Evolutionary conservation across 2,888 invertebrate genomes (phyloP).

Genomic region (Aleiodes leptofemur): DNA sequence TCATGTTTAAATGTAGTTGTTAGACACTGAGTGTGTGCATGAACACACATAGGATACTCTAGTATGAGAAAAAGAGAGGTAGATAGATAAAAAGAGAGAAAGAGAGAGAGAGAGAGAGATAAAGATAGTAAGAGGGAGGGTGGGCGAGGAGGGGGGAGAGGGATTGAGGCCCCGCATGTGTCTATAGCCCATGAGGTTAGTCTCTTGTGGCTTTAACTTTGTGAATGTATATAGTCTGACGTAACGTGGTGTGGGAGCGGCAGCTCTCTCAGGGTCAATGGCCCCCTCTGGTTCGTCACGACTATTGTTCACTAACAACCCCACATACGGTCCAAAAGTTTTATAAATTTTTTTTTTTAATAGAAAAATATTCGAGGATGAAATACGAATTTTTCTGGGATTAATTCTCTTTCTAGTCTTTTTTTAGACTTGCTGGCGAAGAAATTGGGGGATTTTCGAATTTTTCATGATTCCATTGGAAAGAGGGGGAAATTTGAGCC

Average conservation of each 20-base stretch:
- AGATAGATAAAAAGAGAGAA: too few species aligned
- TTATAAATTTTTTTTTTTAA: slow-evolving; percentile 2
- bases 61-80: background rate
- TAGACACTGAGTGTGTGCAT: too few species aligned
- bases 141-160: background rate
- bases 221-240: slow-evolving; percentile 57
- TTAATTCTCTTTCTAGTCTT: too few species aligned
- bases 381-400: too few species aligned
- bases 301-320: slow-evolving; percentile 65
- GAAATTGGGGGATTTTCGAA: too few species aligned
- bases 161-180: background rate
- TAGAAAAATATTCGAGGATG: background rate
- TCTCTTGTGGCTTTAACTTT: slow-evolving; percentile 10
- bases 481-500: too few species aligned
- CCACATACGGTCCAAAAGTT: slow-evolving; percentile 40
- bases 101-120: too few species aligned
- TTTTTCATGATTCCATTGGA: too few species aligned
- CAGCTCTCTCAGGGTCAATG: slow-evolving; percentile 64
- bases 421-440: too few species aligned
- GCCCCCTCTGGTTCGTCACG: slow-evolving; percentile 61
- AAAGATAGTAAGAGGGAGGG: background rate
- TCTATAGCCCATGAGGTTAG: background rate
- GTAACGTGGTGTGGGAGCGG: slow-evolving; percentile 68
- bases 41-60: background rate
- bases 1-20: too few species aligned